A percentile compares a stretch with the other conserved stretches of the same genome.
phyloP scores from a whole-genome alignment of 2,797 vertebrate species.

The Chaunax sp. region DNA sequence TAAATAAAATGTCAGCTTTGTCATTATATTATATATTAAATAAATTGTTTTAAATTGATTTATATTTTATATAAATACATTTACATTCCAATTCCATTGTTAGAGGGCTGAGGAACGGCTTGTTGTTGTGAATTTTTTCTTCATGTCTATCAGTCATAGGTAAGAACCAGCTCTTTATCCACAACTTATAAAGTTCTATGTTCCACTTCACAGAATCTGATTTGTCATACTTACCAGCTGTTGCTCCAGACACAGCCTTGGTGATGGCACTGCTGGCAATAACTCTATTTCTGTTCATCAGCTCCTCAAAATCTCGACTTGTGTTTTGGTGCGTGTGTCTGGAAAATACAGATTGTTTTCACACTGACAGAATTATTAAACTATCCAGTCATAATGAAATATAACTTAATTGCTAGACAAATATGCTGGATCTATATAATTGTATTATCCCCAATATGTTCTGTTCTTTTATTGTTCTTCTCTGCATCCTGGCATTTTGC shows the following conservation, averaged over 20 bases:
- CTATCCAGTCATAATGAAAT: not conserved
- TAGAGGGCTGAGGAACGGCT: not conserved
- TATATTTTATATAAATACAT: no score
- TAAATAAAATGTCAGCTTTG: no score
- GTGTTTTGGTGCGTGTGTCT: slow-evolving; percentile 72
- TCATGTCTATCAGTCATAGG: not conserved
- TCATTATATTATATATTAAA: no score
- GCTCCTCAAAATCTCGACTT: slow-evolving; percentile 91
- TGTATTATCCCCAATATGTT: not conserved
- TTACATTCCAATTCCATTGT: not conserved
- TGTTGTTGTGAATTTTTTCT: no score
- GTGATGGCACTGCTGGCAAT: slow-evolving; percentile 96
- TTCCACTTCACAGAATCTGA: slow-evolving; percentile 4
- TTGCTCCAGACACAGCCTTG: slow-evolving; percentile 94
- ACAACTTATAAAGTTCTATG: slow-evolving; percentile 7
- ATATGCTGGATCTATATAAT: not conserved
- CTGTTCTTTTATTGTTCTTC: not conserved
- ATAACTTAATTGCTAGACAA: not conserved
- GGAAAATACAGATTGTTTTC: slow-evolving; percentile 58
- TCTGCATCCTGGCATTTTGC: not conserved
- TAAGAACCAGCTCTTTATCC: not conserved
- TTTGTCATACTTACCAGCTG: slow-evolving; percentile 85
- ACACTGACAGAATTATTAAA: not conserved
- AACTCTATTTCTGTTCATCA: slow-evolving; percentile 94
- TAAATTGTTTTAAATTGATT: no score